Percentiles rank a stretch among this genome's conserved stretches.
Conservation (phyloP, 2,888 invertebrate genomes). For the Portevinia maculata region DNA sequence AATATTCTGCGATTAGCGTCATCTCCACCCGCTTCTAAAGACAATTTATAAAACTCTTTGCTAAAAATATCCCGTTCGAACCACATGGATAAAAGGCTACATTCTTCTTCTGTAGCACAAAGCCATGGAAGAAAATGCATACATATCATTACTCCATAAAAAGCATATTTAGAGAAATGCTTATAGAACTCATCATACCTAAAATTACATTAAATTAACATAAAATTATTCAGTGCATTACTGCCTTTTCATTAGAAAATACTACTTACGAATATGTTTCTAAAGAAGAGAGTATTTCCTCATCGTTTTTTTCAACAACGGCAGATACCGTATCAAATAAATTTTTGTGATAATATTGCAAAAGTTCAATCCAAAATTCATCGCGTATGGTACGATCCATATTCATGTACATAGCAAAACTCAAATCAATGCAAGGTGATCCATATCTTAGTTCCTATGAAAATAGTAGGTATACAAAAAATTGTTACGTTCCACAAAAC, state of each 20-base stretch:
- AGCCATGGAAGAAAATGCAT: constrained; percentile 81
- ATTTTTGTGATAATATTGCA: constrained; percentile 78
- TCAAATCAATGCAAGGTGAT: constrained; percentile 79
- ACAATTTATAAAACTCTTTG: constrained; percentile 78
- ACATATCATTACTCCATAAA: constrained; percentile 80
- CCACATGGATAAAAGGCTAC: constrained; percentile 77
- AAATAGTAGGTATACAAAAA: background rate
- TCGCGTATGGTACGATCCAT: constrained; percentile 76
- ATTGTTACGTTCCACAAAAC: background rate
- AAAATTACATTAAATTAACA: background rate
- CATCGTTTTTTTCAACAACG: constrained; percentile 75
- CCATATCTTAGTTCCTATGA: constrained; percentile 79
- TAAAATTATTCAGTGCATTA: background rate
- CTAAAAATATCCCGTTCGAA: constrained; percentile 79
- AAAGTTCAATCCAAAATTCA: constrained; percentile 76
- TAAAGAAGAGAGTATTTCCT: background rate
- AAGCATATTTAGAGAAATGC: constrained; percentile 80
- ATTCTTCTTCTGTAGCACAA: constrained; percentile 78
- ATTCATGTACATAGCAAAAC: constrained; percentile 81
- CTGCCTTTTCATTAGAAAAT: background rate
- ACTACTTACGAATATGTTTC: constrained; percentile 13
- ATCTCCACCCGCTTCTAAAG: constrained; percentile 79
- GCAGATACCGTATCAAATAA: constrained; percentile 77
- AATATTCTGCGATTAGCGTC: constrained; percentile 77
- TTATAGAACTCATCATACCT: constrained; percentile 79